Evolutionary conservation across 2,113 vertebrate species (phyloP).

Genomic region (Platycercus adscitus): DNA sequence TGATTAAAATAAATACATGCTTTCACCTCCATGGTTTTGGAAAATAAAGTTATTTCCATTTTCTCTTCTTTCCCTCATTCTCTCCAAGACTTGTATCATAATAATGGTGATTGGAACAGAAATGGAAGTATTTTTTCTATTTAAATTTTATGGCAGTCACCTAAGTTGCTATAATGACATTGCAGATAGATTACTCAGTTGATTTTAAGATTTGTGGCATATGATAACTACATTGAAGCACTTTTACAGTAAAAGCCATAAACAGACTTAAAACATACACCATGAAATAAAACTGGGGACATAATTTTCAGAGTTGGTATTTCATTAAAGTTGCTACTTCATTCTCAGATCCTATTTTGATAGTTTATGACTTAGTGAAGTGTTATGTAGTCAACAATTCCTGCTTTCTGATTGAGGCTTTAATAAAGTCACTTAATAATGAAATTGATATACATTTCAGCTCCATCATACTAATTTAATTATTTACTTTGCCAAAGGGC

Average conservation of each 20-base stretch:
- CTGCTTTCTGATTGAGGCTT: background rate
- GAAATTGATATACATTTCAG: slow-evolving; percentile 31
- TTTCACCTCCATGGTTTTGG: background rate
- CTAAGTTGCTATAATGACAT: background rate
- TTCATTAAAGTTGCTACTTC: background rate
- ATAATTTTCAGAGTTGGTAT: background rate
- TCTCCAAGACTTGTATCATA: background rate
- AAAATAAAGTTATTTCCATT: background rate
- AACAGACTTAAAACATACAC: background rate
- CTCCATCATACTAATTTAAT: slow-evolving; percentile 39
- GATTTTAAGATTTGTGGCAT: background rate
- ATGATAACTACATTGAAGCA: background rate
- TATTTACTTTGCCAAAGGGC: slow-evolving; percentile 7
- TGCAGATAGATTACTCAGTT: background rate
- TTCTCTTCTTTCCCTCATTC: background rate
- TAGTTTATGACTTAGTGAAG: background rate
- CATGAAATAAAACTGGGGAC: background rate
- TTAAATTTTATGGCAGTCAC: background rate
- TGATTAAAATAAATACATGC: background rate
- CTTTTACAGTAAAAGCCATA: background rate
- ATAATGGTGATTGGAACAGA: background rate
- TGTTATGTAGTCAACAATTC: background rate
- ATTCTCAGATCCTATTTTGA: background rate
- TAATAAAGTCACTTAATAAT: slow-evolving; percentile 1
- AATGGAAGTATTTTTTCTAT: background rate